phyloP scores from a whole-genome alignment of 2,113 vertebrate genomes.

The Grantiella picta region DNA sequence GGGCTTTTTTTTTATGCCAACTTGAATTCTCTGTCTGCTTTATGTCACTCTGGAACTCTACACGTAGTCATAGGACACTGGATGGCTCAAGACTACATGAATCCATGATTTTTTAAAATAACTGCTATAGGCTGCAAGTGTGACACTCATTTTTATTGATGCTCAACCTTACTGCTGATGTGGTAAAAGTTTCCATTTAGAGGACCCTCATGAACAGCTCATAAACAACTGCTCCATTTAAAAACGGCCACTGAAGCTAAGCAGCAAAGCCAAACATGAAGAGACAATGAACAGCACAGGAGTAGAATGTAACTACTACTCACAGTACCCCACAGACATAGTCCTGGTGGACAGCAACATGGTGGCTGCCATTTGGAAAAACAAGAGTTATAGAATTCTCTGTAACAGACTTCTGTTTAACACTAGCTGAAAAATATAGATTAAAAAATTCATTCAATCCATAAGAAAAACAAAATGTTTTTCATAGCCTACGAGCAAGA shows the following conservation, averaged over 20 bases:
- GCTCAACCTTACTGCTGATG: not conserved
- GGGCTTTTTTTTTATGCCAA: not conserved
- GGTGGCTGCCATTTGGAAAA: not conserved
- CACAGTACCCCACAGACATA: not conserved
- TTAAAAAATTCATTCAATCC: not conserved
- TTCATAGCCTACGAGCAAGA: not conserved
- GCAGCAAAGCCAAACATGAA: not conserved
- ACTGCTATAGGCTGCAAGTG: not conserved
- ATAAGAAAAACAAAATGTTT: not conserved
- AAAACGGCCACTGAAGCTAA: not conserved
- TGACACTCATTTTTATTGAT: not conserved
- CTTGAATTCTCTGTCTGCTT: not conserved
- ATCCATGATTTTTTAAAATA: not conserved
- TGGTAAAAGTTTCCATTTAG: not conserved
- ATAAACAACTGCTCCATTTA: not conserved
- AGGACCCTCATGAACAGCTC: not conserved
- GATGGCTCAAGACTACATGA: not conserved
- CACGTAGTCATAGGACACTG: not conserved
- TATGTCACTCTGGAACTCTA: not conserved
- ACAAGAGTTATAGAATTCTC: not conserved
- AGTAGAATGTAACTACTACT: not conserved
- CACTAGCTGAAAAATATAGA: not conserved
- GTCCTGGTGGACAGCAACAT: not conserved
- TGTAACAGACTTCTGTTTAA: not conserved
- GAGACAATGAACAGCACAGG: not conserved